These are phyloP conservation scores for Pangasius krempfi DNA, from an alignment of 2,797 vertebrate species.

Conservation along the genomic window DNA sequence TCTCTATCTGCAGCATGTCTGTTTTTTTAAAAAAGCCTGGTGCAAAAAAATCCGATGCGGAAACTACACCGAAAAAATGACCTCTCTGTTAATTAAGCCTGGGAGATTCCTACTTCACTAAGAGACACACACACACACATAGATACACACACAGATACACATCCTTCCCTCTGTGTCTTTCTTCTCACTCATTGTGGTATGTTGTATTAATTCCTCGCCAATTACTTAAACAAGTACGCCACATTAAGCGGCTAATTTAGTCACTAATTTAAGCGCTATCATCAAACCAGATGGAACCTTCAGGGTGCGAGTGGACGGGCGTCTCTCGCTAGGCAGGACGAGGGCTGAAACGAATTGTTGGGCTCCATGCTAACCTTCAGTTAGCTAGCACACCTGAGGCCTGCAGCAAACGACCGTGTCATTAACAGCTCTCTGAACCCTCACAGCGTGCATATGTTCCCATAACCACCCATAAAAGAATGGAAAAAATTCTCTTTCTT, in stretches of 20 bases:
- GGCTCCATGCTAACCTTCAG: neutral
- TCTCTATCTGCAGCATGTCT: neutral
- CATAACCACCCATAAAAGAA: conserved; percentile 12
- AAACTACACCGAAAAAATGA: neutral
- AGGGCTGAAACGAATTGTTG: neutral
- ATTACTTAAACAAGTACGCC: conserved; percentile 80
- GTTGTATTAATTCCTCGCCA: conserved; percentile 80
- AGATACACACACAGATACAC: neutral
- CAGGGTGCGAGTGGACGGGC: conserved; percentile 43
- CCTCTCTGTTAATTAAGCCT: conserved; percentile 1
- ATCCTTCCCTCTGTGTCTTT: neutral
- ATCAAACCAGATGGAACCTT: conserved; percentile 68
- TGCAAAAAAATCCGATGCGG: neutral
- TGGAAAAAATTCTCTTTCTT: neutral
- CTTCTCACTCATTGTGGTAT: conserved; percentile 43
- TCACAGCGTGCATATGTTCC: conserved; percentile 30
- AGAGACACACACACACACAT: neutral
- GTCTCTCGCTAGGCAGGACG: neutral
- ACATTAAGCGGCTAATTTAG: conserved; percentile 81
- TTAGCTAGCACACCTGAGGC: neutral
- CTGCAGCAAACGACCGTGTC: neutral
- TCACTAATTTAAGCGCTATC: conserved; percentile 59
- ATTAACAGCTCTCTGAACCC: conserved; percentile 13
- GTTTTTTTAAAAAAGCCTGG: neutral
- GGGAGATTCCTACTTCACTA: neutral